Percentiles rank a stretch among this genome's conserved stretches.
Evolutionary conservation across 2,888 invertebrate genomes (phyloP).

Genomic region (Stictocephala bisonia): DNA sequence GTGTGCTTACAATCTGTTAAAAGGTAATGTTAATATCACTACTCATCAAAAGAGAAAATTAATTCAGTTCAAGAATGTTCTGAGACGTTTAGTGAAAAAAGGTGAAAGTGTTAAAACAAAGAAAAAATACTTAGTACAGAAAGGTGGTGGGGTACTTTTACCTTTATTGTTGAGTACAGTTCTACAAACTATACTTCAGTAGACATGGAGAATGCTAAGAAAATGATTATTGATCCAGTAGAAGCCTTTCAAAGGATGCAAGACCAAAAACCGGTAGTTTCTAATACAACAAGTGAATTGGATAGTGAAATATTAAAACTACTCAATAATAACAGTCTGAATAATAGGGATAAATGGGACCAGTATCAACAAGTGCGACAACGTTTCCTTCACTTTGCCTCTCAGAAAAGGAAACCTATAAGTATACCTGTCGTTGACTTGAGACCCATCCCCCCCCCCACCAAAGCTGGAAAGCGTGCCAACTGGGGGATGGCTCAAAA

Average conservation of each 20-base stretch:
- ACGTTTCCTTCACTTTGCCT: not conserved
- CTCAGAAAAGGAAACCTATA: constrained; percentile 11
- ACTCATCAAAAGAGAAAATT: not conserved
- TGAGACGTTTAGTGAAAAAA: constrained; percentile 5
- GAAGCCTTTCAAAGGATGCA: constrained; percentile 4
- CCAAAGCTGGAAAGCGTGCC: too few relatives aligned
- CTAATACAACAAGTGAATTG: not conserved
- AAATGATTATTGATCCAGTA: constrained; percentile 1
- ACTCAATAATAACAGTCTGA: not conserved
- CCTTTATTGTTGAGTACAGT: not conserved
- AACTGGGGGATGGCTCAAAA: too few relatives aligned
- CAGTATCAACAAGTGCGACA: constrained; percentile 26
- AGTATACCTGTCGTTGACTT: not conserved
- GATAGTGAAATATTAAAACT: constrained; percentile 13
- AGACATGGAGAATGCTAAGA: constrained; percentile 5
- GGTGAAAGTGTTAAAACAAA: not conserved
- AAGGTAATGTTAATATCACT: constrained; percentile 2
- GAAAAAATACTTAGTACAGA: not conserved
- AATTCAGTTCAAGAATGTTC: not conserved
- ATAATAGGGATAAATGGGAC: constrained; percentile 10
- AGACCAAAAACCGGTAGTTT: not conserved
- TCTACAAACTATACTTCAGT: not conserved
- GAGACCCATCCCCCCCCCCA: too few relatives aligned
- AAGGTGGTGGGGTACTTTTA: constrained; percentile 11
- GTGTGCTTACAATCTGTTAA: constrained; percentile 14